A percentile compares a stretch with the other conserved stretches of the same genome.
phyloP scores from a whole-genome alignment of 2,113 vertebrate genomes.

The Agelaius phoeniceus region DNA sequence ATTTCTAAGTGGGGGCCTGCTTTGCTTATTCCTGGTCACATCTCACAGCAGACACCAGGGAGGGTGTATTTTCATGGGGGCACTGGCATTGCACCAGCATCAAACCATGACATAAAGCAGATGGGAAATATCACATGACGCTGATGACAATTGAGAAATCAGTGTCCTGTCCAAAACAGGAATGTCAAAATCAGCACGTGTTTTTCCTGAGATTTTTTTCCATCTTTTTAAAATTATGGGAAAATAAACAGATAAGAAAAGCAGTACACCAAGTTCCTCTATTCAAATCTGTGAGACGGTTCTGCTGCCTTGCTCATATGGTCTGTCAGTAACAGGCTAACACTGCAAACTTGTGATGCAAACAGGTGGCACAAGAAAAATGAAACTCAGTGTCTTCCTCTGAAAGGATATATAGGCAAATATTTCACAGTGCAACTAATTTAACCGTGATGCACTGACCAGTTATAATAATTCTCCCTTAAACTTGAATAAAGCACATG shows the following conservation, averaged over 20 bases:
- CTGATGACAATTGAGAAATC: neutral
- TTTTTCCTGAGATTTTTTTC: neutral
- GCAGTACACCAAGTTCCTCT: neutral
- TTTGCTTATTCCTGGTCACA: no score
- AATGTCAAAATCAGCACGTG: neutral
- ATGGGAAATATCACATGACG: neutral
- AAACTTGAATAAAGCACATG: neutral
- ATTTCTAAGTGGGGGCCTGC: no score
- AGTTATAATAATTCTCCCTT: neutral
- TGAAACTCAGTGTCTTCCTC: neutral
- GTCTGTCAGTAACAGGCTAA: neutral
- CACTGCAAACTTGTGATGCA: neutral
- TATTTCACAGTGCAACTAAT: neutral
- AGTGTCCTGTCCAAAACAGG: neutral
- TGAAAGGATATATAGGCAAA: neutral
- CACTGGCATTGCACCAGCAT: no score
- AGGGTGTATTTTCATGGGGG: no score
- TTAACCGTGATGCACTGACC: neutral
- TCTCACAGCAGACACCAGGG: no score
- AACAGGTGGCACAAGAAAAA: constrained; percentile 3
- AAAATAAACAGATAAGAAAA: neutral
- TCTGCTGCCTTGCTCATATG: neutral
- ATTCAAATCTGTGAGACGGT: neutral
- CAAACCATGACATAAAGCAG: neutral
- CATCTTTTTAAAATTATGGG: neutral